Evolutionary conservation across 2,888 invertebrate genomes (phyloP), one percentile per base, ranked within the genome.

Genomic region (Drosophila mercatorum): DNA sequence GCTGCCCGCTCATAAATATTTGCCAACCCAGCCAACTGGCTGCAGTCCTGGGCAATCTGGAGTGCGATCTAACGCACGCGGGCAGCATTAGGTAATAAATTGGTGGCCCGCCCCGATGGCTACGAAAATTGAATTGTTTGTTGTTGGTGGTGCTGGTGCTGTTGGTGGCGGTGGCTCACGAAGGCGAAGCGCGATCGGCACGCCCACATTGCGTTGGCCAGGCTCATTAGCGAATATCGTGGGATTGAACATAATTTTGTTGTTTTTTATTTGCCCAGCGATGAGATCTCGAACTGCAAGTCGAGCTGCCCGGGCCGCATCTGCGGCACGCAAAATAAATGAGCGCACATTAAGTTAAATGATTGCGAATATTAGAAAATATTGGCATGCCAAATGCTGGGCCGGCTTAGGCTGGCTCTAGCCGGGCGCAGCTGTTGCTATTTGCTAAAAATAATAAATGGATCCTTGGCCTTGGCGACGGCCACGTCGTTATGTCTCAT

Each of bases 361-460:
- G 84, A 88, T 84, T 88, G 84, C 81, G 85, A 85, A 83, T 84
- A 84, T 84, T 84, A 83, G 83, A 83, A 85, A 84, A 88, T 88
- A 84, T 84, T 82, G 85, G 85, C 80, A 74, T 68, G 81, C 79
- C 83, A 77, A 76, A 78, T 75, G 80, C 78, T 64, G 72, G 67
- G 65, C 65, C 69, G 67, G 60, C 75, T 51, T 61, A 53, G 34
- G 41, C 62, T 38, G 41, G 31, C 41, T n/a, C 11, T 28, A 53
- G 5, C 17, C 38, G 17, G 40, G 8, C 10, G 56, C 49, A 60
- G 67, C 62, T 75, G 58, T 57, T 51, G 38, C 51, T 43, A 40
- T 62, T 73, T 68, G 69, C 58, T 70, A 66, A 49, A 66, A 76
- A 72, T 73, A 75, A 82, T 80, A 84, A 87, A 87, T 87, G 80